Percentiles rank a stretch among this genome's conserved stretches.
These are phyloP conservation scores for Trichosurus vulpecula DNA, from an alignment of 2,797 vertebrate species.

Conservation along the genomic window DNA sequence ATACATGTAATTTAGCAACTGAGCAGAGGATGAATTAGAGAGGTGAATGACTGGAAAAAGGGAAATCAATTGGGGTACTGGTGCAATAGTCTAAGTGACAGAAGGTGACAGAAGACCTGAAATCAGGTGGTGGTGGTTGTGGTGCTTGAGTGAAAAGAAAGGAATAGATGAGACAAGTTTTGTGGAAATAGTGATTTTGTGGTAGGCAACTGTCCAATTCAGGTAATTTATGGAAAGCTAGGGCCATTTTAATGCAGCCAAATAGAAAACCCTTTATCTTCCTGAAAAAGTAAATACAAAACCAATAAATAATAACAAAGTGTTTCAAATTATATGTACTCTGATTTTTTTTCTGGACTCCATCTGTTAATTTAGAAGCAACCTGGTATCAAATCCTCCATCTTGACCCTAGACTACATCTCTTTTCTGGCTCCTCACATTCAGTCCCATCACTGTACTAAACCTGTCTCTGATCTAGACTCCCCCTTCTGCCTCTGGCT, in stretches of 20 bases:
- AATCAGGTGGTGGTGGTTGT: not conserved
- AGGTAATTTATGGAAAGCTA: not conserved
- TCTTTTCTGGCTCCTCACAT: too few relatives aligned
- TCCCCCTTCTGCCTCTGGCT: not conserved
- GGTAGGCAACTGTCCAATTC: not conserved
- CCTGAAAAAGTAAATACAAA: not conserved
- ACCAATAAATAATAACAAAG: not conserved
- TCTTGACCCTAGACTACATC: not conserved
- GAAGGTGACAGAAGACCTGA: constrained; percentile 23
- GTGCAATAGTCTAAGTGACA: not conserved
- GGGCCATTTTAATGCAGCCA: not conserved
- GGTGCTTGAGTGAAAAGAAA: not conserved
- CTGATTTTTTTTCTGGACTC: not conserved
- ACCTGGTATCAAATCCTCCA: not conserved
- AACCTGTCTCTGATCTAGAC: not conserved
- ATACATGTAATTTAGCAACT: not conserved
- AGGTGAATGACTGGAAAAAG: not conserved
- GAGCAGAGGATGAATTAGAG: not conserved
- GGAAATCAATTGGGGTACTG: not conserved
- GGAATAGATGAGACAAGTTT: not conserved
- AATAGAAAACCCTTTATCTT: not conserved
- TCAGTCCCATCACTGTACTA: not conserved
- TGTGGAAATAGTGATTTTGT: not conserved
- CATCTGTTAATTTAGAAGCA: not conserved
- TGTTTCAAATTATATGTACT: not conserved